Conservation (phyloP, 2,113 vertebrate genomes). For the Casuarius casuarius region DNA sequence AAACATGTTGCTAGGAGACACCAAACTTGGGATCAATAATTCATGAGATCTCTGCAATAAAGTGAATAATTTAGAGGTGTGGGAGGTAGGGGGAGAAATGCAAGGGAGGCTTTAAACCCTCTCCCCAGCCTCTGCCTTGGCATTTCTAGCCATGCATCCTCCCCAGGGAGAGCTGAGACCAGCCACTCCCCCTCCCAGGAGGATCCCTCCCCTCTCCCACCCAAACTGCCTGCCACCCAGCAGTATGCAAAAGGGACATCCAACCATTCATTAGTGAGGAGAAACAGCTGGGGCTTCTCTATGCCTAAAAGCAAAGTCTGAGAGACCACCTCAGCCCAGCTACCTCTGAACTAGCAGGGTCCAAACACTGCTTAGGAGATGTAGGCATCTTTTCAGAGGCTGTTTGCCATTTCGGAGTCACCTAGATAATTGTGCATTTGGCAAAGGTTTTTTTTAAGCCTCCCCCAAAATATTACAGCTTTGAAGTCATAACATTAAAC, state of each 20-base stretch:
- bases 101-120: neutral
- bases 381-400: neutral
- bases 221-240: neutral
- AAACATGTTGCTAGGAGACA: slow-evolving; percentile 59
- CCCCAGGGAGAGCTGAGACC: neutral
- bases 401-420: neutral
- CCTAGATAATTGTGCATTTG: neutral
- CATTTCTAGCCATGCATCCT: neutral
- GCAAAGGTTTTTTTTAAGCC: neutral
- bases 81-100: neutral
- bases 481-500: slow-evolving; percentile 26
- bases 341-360: neutral
- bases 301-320: neutral
- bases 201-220: neutral
- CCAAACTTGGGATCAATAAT: slow-evolving; percentile 46
- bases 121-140: neutral
- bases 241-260: neutral
- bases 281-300: neutral
- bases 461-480: neutral
- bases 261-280: neutral
- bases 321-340: neutral
- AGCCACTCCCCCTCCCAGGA: neutral
- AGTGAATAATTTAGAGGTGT: slow-evolving; percentile 16
- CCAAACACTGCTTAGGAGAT: neutral
- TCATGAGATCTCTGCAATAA: slow-evolving; percentile 8